phyloP scores from a whole-genome alignment of 2,797 vertebrate genomes.

The Sebastes nivosus region DNA sequence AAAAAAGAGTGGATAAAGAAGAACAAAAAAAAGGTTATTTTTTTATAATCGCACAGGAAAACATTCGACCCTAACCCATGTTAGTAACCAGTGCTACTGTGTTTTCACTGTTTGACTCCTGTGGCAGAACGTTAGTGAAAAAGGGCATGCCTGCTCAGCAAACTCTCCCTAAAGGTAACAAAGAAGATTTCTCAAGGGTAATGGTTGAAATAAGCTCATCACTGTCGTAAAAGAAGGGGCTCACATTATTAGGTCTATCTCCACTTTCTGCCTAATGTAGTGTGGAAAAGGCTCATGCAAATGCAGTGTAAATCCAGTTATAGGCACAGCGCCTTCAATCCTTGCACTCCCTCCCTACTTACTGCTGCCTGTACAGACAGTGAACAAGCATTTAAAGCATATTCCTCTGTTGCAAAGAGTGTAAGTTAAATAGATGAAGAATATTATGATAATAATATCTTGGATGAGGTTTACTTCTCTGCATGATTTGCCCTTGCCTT shows the following conservation, averaged over 20 bases:
- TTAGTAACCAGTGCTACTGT: neutral
- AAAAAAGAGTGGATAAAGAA: too few relatives aligned
- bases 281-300: constrained; percentile 61
- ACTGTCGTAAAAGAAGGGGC: constrained; percentile 33
- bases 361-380: neutral
- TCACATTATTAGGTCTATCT: constrained; percentile 52
- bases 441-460: neutral
- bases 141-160: constrained; percentile 48
- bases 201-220: constrained; percentile 66
- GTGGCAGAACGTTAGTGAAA: neutral
- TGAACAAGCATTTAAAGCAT: constrained; percentile 16
- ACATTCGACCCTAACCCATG: neutral
- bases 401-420: neutral
- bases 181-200: constrained; percentile 62
- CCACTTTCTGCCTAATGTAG: constrained; percentile 63
- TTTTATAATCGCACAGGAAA: neutral
- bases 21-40: too few relatives aligned
- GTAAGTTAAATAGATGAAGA: constrained; percentile 1
- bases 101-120: constrained; percentile 16
- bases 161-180: constrained; percentile 43
- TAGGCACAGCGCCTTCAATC: constrained; percentile 16
- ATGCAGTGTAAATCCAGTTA: constrained; percentile 50
- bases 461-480: constrained; percentile 5
- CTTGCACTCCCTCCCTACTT: neutral
- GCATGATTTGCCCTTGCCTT: constrained; percentile 2